phyloP scores from a whole-genome alignment of 2,113 vertebrate species.

The Epinephelus cyanopodus region DNA sequence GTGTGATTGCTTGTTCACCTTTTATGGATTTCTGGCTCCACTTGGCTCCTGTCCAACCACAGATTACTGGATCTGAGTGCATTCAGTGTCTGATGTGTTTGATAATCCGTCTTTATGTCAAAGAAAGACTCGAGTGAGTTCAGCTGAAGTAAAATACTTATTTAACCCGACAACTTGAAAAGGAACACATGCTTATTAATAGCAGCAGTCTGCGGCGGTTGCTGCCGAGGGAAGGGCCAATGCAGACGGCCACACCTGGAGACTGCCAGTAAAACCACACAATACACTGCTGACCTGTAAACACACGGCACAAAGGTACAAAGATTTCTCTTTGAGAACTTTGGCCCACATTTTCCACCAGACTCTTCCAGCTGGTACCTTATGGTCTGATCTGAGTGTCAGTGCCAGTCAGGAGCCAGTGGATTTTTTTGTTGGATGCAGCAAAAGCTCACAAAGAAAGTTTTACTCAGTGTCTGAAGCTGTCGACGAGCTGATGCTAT shows the following conservation, averaged over 20 bases:
- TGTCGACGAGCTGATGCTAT: constrained; percentile 3
- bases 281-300: not conserved
- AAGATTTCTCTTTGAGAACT: too few species aligned
- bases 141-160: not conserved
- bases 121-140: not conserved
- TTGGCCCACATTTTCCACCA: not conserved
- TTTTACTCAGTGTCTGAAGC: not conserved
- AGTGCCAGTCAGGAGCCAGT: not conserved
- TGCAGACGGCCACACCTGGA: constrained; percentile 7
- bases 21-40: not conserved
- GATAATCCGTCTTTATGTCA: not conserved
- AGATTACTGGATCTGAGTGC: not conserved
- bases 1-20: not conserved
- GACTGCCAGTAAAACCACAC: constrained; percentile 20
- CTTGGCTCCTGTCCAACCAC: not conserved
- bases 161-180: not conserved
- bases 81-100: not conserved
- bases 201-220: not conserved
- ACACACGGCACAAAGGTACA: not conserved
- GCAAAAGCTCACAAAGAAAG: not conserved
- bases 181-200: not conserved
- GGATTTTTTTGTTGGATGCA: not conserved
- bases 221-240: not conserved
- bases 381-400: not conserved
- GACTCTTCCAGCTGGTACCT: not conserved